Percentiles rank a stretch among this genome's conserved stretches.
Evolutionary conservation across 2,888 invertebrate species (phyloP).

Genomic region (Nomada ferruginata): DNA sequence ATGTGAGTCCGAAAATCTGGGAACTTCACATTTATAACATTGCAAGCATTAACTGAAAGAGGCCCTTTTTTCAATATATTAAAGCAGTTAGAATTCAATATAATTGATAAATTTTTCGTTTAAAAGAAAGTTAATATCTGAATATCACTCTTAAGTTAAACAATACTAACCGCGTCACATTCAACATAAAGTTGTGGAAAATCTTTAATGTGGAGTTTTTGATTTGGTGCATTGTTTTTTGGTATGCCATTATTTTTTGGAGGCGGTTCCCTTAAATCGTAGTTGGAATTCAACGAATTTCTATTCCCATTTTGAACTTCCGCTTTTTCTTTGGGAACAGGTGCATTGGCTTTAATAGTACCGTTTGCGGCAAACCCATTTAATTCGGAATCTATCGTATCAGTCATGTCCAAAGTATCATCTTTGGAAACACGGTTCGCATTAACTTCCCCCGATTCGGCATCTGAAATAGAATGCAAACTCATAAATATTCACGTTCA

Average conservation of each 20-base stretch:
- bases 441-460: constrained; percentile 66
- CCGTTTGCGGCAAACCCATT: constrained; percentile 71
- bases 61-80: background rate
- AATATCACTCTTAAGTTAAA: constrained; percentile 30
- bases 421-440: constrained; percentile 67
- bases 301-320: constrained; percentile 42
- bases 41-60: background rate
- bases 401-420: constrained; percentile 74
- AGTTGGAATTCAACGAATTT: constrained; percentile 26
- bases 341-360: constrained; percentile 56
- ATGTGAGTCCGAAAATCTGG: background rate
- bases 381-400: constrained; percentile 66
- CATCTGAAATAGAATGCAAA: constrained; percentile 53
- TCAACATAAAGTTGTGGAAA: constrained; percentile 86
- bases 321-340: constrained; percentile 39
- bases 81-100: background rate
- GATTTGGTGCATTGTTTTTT: constrained; percentile 7
- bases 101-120: background rate
- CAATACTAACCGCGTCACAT: constrained; percentile 88
- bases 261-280: constrained; percentile 25
- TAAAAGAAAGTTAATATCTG: background rate
- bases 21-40: background rate
- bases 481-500: background rate
- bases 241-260: constrained; percentile 40
- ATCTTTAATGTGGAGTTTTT: constrained; percentile 43